Base-by-base conservation (phyloP, 2,888 invertebrate genomes). In the Polylopha cassiicola region DNA sequence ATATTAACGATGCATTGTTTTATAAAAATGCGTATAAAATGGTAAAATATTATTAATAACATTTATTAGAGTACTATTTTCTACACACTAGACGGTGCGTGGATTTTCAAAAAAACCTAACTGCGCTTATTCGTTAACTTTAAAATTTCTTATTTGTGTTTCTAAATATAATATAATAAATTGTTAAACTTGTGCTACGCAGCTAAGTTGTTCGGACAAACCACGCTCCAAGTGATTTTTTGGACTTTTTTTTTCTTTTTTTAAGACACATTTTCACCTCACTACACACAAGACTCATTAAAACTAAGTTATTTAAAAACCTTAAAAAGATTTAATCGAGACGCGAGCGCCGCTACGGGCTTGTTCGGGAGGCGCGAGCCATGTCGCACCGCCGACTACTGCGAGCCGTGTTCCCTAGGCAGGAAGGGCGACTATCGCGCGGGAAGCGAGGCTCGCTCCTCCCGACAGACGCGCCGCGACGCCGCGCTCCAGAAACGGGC, bases 41-140 rank as follows among this genome's bases (percentile, higher is more conserved):
- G 24, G 27, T 22, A 20, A 34, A 46, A 46, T 17, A 34, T 46
- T 44, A 46, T 44, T 39, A 18, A 41, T 44, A 46, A 46, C 34
- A 38, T 17, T 23, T 31, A 30, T 34, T 38, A 43, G 33, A 38
- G 39, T 28, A 27, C 11, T 26, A 22, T 17, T 32, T 33, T 32
- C 33, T 20, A 41, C n/a, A n/a, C n/a, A n/a, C n/a, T n/a, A n/a
- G n/a, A n/a, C n/a, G n/a, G n/a, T n/a, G n/a, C n/a, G n/a, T n/a
- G n/a, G n/a, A n/a, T n/a, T n/a, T n/a, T n/a, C n/a, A n/a, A n/a
- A n/a, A n/a, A n/a, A n/a, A n/a, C n/a, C n/a, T n/a, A n/a, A n/a
- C n/a, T n/a, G n/a, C n/a, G n/a, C n/a, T n/a, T n/a, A n/a, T n/a
- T n/a, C n/a, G n/a, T n/a, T n/a, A n/a, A n/a, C n/a, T n/a, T n/a